Percentiles rank a stretch among this genome's conserved stretches.
phyloP scores from a whole-genome alignment of 2,888 invertebrate genomes.

The Zaprionus obscuricornis region DNA sequence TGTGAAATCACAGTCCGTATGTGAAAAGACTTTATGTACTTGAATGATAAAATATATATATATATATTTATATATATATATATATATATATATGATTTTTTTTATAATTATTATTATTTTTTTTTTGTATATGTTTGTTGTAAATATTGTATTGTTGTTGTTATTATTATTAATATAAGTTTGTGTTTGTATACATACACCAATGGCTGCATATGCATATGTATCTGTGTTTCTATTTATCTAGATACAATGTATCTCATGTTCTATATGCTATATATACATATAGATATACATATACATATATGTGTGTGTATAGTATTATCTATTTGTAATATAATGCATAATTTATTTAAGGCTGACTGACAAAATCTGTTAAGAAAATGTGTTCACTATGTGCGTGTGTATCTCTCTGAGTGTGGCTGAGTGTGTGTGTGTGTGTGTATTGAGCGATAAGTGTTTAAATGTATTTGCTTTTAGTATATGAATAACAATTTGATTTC shows the following conservation, averaged over 20 bases:
- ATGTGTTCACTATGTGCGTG: no score
- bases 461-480: constrained; percentile 1
- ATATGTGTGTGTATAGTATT: constrained; percentile 36
- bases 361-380: constrained; percentile 44
- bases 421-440: no score
- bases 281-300: constrained; percentile 36
- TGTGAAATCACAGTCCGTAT: constrained; percentile 84
- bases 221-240: constrained; percentile 28
- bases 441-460: constrained; percentile 19
- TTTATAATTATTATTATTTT: constrained; percentile 32
- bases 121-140: constrained; percentile 31
- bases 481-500: constrained; percentile 39
- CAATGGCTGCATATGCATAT: constrained; percentile 22
- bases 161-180: constrained; percentile 21
- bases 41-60: constrained; percentile 58
- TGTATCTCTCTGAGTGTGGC: no score
- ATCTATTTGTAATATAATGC: no score
- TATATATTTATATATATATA: constrained; percentile 18
- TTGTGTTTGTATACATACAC: not conserved
- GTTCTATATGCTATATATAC: constrained; percentile 12
- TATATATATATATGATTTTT: constrained; percentile 14
- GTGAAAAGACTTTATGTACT: constrained; percentile 82
- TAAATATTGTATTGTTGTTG: constrained; percentile 30
- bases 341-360: constrained; percentile 41
- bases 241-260: constrained; percentile 29